Evolutionary conservation across 1,140 invertebrate genomes (phyloP), one percentile per base, ranked within the genome.

Genomic region (Holcopasites calliopsidis): DNA sequence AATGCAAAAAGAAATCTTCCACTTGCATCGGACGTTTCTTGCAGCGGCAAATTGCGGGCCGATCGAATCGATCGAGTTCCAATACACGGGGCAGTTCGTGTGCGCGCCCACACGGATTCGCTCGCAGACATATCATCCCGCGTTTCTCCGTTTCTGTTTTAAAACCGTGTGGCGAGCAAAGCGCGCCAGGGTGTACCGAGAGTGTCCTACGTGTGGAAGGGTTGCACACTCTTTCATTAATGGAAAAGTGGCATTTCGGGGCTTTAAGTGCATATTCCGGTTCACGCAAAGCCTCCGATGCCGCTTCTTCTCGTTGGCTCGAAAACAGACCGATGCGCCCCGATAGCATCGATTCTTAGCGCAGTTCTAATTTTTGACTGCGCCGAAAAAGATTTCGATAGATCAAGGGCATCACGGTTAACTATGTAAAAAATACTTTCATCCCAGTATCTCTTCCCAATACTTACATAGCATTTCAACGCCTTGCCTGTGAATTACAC

Each of bases 211-310:
- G 86, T 88, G 81, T 74, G 80, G 88, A 88, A 83, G 86, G 84
- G 84, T 13, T 87, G 87, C 83, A 83, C 85, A 85, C 78, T 54
- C 49, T 88, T 89, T 88, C 85, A 87, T 86, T 90, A 90, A 90
- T 90, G 88, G 88, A 87, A 89, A 88, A 88, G 87, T 87, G 86
- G 84, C 83, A 90, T 90, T 90, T 89, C 82, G 85, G 84, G 88
- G 86, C n/a, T 90, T 89, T 88, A 90, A 90, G 88, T 89, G 88
- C 88, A 87, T 90, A 88, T 88, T 85, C 86, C 85, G 86, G 87
- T 90, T 85, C 79, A 52, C 66, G 76, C 47, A 64, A 47, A 49
- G 73, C 57, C 72, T 11, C 44, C n/a, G 44, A 13, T 77, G 77
- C 72, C 66, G 70, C 76, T 61, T 58, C 66, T 71, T 76, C 66